Evolutionary conservation across 1,140 invertebrate species (phyloP), one percentile per base, ranked within the genome.

Genomic region (Ceratitis capitata): DNA sequence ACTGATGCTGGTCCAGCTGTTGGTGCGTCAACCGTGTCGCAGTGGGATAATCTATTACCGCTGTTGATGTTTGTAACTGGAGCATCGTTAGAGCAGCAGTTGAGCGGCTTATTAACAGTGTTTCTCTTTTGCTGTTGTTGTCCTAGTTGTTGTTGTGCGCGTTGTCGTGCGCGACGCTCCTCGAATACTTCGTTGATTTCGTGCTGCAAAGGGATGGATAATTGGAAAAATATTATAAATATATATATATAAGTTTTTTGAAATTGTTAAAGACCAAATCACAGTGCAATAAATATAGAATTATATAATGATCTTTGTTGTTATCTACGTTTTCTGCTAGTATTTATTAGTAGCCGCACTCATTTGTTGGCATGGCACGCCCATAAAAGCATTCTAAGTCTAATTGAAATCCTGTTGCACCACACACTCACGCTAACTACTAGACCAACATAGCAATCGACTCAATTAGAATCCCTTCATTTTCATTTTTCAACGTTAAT

Each of bases 131-230:
- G 87, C 56, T 88, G 85, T 61, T 87, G 85, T 32, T 87, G 86
- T 56, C 89, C 87, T 39, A 89, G 89, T 45, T 87, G 86, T 56
- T 90, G 88, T 39, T 90, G 89, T 45, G 88, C 85, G 85, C 88
- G 85, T 14, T 89, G 89, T 69, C 89, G 89, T 29, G 88, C 88
- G 86, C 91, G 90, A 86, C 89, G 89, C 56, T 89, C 83, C 86
- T 92, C 91, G 74, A 92, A 91, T 69, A 91, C 91, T 85, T 92
- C 90, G 87, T 92, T 92, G 88, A 92, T 91, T 89, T 92, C 91
- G 85, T 88, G 87, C 91, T 92, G 88, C 86, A 84, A 51, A 32
- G 19, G 39, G 64, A 56, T 84, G 23, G 16, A 74, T 23, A 69
- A 32, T 19, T 10, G n/a, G 23, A 78, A 29, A 51, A 53, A 12